A percentile compares a stretch with the other conserved stretches of the same genome.
Evolutionary conservation across 2,888 invertebrate genomes (phyloP).

Genomic region (Mycogona germanica): DNA sequence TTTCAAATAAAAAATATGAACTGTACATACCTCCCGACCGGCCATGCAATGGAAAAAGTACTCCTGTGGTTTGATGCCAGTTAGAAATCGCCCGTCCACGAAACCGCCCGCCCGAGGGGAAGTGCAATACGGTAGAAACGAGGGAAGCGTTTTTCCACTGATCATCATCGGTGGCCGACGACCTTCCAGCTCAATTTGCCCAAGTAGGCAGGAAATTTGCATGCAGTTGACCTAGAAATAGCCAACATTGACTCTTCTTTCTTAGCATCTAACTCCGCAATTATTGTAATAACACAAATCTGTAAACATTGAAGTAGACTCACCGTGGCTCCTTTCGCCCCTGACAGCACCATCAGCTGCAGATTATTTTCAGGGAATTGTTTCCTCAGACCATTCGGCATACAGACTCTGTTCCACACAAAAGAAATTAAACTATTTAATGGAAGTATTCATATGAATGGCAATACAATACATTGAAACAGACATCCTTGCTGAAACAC

Average conservation of each 20-base stretch:
- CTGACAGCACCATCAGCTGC: constrained; percentile 97
- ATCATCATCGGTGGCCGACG: constrained; percentile 91
- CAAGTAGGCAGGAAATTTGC: constrained; percentile 95
- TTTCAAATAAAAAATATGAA: too few species aligned
- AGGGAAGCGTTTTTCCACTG: constrained; percentile 77
- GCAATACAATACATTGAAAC: too few species aligned
- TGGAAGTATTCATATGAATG: too few species aligned
- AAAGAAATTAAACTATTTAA: too few species aligned
- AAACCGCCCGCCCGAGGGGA: constrained; percentile 91
- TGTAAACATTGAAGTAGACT: constrained; percentile 25
- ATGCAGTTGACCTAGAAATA: constrained; percentile 62
- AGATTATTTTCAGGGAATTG: constrained; percentile 90
- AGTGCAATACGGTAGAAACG: constrained; percentile 76
- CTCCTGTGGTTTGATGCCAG: constrained; percentile 96
- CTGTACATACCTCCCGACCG: constrained; percentile 87
- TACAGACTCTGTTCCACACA: constrained; percentile 46
- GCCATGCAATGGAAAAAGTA: constrained; percentile 99
- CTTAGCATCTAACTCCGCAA: too few species aligned
- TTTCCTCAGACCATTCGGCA: constrained; percentile 68
- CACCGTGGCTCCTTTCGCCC: constrained; percentile 95
- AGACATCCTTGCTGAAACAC: too few species aligned
- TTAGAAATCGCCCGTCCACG: constrained; percentile 91
- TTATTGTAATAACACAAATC: background rate
- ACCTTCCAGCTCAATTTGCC: constrained; percentile 98
- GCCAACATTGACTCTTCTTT: background rate